Evolutionary conservation across 2,113 vertebrate species (phyloP), one percentile per base, ranked within the genome.

Genomic region (Psettodes erumei): DNA sequence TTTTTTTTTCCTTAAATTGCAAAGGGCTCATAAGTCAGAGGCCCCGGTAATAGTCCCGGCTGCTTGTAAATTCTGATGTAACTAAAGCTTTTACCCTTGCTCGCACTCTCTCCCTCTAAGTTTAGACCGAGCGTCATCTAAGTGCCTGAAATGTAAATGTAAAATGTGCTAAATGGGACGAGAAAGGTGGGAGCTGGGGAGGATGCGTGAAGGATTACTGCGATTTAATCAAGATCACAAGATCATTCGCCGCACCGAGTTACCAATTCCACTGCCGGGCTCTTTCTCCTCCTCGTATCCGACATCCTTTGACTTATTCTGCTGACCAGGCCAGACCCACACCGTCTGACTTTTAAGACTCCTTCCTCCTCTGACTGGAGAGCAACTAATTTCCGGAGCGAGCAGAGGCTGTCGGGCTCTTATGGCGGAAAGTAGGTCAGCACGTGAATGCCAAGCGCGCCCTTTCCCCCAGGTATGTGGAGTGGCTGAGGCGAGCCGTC

Each of bases 351-450:
- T 65, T 50, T n/a, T 33, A 60, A 63, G 21, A 50, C 59, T 75
- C 33, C 42, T 50, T 69, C 56, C 33, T 64, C 37, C 53, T 75
- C 15, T 5, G 8, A 37, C 71, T 21, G 42, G 27, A 72, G 66
- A 60, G 60, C 43, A 66, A 68, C 53, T 55, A 73, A 84, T 75
- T 81, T 75, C 64, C 76, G 81, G 73, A 51, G 42, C 55, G 83
- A 79, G 70, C 38, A 18, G 47, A 75, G 9, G 15, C 73, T 72
- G 50, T 42, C 55, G 54, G 71, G 59, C 55, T 66, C 72, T 77
- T 51, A 37, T 55, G 5, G 16, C 11, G 16, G 43, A 83, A 89
- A 87, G 79, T 88, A 83, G 87, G 86, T 86, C 89, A 84, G 51
- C 13, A 11, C 66, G 28, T 27, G 40, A 77, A 71, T 32, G 40